These are phyloP conservation scores for Enteromius viviparus DNA, from an alignment of 2,797 vertebrate species.

Conservation along the genomic window DNA sequence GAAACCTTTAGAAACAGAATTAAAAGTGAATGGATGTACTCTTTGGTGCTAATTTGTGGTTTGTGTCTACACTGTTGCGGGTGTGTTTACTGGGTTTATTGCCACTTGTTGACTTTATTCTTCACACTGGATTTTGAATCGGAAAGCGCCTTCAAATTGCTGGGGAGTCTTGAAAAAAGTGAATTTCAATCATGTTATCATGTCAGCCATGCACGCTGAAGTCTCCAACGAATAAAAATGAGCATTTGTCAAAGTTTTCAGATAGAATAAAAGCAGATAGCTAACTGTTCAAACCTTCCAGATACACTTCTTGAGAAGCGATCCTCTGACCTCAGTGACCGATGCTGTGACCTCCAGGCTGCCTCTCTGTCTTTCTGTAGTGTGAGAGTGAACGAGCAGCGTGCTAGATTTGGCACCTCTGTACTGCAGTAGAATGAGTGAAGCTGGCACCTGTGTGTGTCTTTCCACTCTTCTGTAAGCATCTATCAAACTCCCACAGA, in stretches of 20 bases:
- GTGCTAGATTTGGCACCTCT: conserved; percentile 76
- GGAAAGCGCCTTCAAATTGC: not conserved
- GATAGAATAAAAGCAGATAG: not conserved
- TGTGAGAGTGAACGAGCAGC: conserved; percentile 70
- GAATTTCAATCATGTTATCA: not conserved
- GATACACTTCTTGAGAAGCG: not conserved
- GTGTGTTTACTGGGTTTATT: not conserved
- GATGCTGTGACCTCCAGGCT: conserved; percentile 41
- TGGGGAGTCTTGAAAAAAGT: not conserved
- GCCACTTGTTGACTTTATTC: not conserved
- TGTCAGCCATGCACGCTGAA: too few species aligned
- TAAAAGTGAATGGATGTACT: not conserved
- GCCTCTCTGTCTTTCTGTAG: conserved; percentile 32
- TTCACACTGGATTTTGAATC: conserved; percentile 1
- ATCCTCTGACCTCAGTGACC: conserved; percentile 18
- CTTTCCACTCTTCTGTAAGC: conserved; percentile 46
- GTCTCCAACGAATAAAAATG: not conserved
- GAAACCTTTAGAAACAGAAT: not conserved
- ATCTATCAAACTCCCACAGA: conserved; percentile 13
- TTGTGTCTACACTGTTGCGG: not conserved
- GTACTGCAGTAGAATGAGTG: conserved; percentile 69
- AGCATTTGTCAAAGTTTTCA: not conserved
- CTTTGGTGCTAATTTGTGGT: not conserved
- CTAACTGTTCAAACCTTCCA: not conserved
- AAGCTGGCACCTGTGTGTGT: conserved; percentile 76